Evolutionary conservation across 2,797 vertebrate genomes (phyloP).

Genomic region (Sarcoramphus papa): DNA sequence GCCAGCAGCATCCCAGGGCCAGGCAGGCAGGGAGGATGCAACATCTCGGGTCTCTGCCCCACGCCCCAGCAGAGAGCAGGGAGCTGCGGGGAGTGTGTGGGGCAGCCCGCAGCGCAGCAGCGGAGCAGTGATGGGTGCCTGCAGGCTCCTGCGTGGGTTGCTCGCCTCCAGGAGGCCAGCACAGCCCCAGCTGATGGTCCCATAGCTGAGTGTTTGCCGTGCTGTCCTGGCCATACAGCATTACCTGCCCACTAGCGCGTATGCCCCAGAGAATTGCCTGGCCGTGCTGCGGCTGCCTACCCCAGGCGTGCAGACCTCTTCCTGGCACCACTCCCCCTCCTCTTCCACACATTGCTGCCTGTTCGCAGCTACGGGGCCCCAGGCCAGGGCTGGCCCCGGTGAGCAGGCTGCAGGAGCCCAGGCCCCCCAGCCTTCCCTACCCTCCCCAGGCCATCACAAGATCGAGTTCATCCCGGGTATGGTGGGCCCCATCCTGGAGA

Average conservation of each 20-base stretch:
- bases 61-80: neutral
- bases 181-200: neutral
- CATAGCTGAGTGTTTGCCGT: rapidly evolving
- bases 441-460: slow-evolving; percentile 38
- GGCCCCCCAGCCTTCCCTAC: neutral
- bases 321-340: neutral
- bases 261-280: neutral
- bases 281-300: rapidly evolving
- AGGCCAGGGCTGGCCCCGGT: neutral
- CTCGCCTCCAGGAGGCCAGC: neutral
- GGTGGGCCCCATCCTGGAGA: slow-evolving; percentile 67
- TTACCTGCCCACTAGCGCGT: neutral
- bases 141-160: neutral
- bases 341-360: neutral
- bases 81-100: neutral
- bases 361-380: rapidly evolving
- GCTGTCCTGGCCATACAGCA: neutral
- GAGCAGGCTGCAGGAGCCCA: neutral
- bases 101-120: neutral
- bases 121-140: neutral
- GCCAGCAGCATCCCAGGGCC: neutral
- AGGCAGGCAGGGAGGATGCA: neutral
- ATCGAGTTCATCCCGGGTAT: slow-evolving; percentile 58
- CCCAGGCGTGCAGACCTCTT: rapidly evolving
- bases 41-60: neutral